These are phyloP conservation scores for Arrhopalites spinosus DNA, from an alignment of 2,888 invertebrate genomes.

Conservation along the genomic window DNA sequence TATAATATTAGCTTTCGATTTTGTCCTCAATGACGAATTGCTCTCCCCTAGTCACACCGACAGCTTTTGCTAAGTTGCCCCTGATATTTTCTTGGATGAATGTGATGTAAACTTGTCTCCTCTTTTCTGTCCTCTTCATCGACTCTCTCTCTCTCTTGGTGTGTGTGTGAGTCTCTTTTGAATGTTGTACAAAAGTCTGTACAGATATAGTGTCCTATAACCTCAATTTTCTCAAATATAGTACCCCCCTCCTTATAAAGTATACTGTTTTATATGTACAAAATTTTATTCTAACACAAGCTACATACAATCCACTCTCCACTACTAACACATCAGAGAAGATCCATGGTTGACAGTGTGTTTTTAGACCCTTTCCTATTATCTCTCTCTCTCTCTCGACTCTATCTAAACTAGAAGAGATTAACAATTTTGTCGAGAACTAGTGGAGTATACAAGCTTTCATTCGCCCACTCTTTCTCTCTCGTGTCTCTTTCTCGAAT, in stretches of 20 bases:
- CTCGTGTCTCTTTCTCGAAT: constrained; percentile 19
- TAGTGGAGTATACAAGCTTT: neutral
- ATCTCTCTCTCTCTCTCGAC: neutral
- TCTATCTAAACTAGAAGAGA: neutral
- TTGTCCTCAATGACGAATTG: constrained; percentile 1
- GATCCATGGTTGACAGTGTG: too few relatives aligned
- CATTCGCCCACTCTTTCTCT: neutral
- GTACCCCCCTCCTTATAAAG: too few relatives aligned
- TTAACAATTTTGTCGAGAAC: neutral
- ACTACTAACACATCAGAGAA: too few relatives aligned
- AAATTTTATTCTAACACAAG: too few relatives aligned
- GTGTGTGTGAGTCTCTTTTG: too few relatives aligned
- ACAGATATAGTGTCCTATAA: too few relatives aligned
- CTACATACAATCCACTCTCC: too few relatives aligned
- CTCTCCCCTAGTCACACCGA: neutral
- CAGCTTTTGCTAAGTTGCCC: constrained; percentile 1
- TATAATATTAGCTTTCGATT: too few relatives aligned
- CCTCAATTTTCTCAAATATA: too few relatives aligned
- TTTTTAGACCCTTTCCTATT: neutral
- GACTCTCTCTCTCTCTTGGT: constrained; percentile 9
- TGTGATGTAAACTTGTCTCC: constrained; percentile 10
- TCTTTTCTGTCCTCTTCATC: constrained; percentile 2
- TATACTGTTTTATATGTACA: too few relatives aligned
- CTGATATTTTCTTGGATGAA: constrained; percentile 16
- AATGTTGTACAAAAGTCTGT: too few relatives aligned